Conservation (phyloP, 2,797 vertebrate species). For the Micropoecilia bifurca region DNA sequence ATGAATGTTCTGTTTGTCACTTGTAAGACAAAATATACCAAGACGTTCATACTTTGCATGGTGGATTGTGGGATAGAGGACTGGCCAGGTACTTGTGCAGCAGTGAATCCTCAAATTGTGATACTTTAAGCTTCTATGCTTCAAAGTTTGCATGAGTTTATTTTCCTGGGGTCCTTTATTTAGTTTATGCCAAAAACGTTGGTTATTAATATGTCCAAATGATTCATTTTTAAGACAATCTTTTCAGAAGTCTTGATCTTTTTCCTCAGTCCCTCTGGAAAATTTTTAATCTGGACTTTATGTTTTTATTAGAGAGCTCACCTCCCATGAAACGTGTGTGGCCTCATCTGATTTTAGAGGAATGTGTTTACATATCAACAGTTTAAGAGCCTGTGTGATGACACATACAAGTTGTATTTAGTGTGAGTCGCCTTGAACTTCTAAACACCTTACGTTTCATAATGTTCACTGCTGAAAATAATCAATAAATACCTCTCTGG, state of each 20-base stretch:
- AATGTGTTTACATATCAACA: background rate
- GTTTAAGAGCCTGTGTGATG: background rate
- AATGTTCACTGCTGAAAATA: background rate
- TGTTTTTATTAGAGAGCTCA: background rate
- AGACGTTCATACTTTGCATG: background rate
- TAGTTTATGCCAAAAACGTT: background rate
- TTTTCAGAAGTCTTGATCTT: background rate
- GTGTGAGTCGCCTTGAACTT: background rate
- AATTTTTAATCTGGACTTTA: background rate
- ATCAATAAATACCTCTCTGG: background rate
- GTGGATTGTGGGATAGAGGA: background rate
- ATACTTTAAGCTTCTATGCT: background rate
- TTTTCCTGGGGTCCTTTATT: background rate
- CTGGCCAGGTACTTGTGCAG: background rate
- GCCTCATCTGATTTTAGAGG: background rate
- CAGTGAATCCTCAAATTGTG: background rate
- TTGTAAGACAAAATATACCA: background rate
- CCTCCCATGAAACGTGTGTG: background rate
- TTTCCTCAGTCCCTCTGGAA: background rate
- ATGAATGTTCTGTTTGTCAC: too few species aligned
- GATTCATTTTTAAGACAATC: background rate
- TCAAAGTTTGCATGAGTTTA: background rate
- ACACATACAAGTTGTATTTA: background rate
- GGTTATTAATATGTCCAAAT: background rate
- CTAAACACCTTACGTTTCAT: background rate